A percentile compares a stretch with the other conserved stretches of the same genome.
phyloP scores from a whole-genome alignment of 2,888 invertebrate species.

The Yponomeuta malinellus region DNA sequence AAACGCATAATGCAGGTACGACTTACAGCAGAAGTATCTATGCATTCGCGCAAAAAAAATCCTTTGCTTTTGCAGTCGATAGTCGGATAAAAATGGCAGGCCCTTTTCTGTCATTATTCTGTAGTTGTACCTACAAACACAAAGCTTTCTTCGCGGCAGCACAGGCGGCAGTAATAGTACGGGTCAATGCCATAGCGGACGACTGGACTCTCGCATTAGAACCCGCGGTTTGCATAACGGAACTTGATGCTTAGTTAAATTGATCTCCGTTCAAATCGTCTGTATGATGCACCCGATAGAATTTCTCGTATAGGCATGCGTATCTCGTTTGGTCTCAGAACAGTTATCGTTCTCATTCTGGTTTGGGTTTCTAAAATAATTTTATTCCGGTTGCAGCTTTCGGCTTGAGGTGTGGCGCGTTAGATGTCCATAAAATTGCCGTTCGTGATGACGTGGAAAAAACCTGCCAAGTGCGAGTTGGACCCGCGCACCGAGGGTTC shows the following conservation, averaged over 20 bases:
- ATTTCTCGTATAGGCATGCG: background rate
- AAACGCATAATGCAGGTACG: too few relatives aligned
- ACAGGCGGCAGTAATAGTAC: constrained; percentile 17
- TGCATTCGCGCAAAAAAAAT: too few relatives aligned
- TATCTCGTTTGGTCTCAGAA: background rate
- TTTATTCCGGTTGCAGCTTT: background rate
- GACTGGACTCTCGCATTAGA: constrained; percentile 25
- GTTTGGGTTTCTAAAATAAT: background rate
- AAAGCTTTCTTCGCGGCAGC: background rate
- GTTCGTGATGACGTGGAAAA: background rate
- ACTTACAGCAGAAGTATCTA: too few relatives aligned
- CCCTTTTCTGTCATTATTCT: too few relatives aligned
- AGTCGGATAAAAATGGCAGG: too few relatives aligned
- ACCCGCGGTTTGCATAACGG: constrained; percentile 46
- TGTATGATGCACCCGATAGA: constrained; percentile 50
- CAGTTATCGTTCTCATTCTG: background rate
- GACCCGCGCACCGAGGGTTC: too few relatives aligned
- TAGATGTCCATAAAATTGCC: background rate
- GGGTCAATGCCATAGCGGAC: constrained; percentile 61
- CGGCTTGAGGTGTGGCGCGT: background rate
- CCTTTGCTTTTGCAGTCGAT: too few relatives aligned
- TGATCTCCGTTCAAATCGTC: constrained; percentile 29
- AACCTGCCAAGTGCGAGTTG: too few relatives aligned
- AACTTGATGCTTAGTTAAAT: constrained; percentile 24
- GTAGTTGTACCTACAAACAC: background rate